Conservation (phyloP, 2,113 vertebrate genomes). For the Mungos mungo region DNA sequence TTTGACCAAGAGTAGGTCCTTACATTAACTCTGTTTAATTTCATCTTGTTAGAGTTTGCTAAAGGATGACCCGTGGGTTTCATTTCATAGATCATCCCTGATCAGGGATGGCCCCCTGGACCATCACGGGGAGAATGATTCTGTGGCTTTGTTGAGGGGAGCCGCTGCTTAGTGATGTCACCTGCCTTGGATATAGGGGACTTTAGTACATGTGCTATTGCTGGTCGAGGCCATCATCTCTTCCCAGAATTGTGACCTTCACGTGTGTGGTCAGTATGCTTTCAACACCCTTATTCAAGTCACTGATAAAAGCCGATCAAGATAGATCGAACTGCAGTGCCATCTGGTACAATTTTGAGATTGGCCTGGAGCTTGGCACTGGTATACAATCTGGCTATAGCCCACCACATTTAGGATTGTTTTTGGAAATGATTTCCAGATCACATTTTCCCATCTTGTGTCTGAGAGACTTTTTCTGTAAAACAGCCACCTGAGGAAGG, state of each 20-base stretch:
- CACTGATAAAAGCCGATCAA: neutral
- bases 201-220: neutral
- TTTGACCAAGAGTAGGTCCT: neutral
- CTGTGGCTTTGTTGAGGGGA: neutral
- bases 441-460: neutral
- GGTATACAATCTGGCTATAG: neutral
- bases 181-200: neutral
- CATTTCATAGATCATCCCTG: neutral
- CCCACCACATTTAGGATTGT: neutral
- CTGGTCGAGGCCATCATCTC: neutral
- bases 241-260: neutral
- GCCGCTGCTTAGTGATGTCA: neutral
- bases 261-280: neutral
- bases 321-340: neutral
- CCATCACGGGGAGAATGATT: neutral
- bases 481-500: neutral
- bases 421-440: slow-evolving; percentile 13
- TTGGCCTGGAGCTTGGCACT: neutral
- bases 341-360: neutral
- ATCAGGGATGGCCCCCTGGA: neutral
- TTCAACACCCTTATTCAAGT: neutral
- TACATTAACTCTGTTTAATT: neutral
- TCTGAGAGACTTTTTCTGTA: neutral
- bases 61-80: neutral
- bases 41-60: neutral